Base-by-base conservation (phyloP, 1,140 invertebrate genomes). In the Drosophila carrolli region DNA sequence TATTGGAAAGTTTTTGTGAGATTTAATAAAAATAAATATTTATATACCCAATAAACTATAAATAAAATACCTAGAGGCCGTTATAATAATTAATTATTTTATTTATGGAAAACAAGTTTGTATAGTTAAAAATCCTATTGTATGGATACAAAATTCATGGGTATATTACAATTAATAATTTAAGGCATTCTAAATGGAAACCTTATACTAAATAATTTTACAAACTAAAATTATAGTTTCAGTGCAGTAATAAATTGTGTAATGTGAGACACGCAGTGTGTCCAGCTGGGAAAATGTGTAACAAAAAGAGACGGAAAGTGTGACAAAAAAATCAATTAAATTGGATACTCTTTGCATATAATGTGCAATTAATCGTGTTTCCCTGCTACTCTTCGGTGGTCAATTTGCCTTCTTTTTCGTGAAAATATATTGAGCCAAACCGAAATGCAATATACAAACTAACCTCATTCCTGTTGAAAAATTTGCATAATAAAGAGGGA, bases 251-350 rank as follows among this genome's bases (percentile, higher is more conserved):
- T 6, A 46, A 38, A 66, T 47, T 65, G 56, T 76, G 79, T 63
- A 83, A 72, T 48, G 50, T 47, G 37, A 72, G 60, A 44, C 37
- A 23, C 19, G 29, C 66, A 54, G 44, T 71, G 59, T 62, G 75
- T 57, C 75, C 46, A 11, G 23, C 37, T 57, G 23, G 23, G 37
- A 37, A 13, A 53, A 37, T 62, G 11, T 37, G 43, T 14, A 38
- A 19, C 7, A 29, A 37, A 37, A 29, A 16, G 37, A 54, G 48
- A 10, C n/a, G 60, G 40, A 51, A 37, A 51, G 13, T 44, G 23
- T 27, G 40, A 32, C 16, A 41, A 65, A 74, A 73, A 76, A 88
- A 83, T 89, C 84, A 84, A 89, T 88, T 81, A 77, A 78, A 89
- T 74, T 71, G 58, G 48, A 89, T 67, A 72, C 60, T 66, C 54